Base-by-base conservation (phyloP, 2,888 invertebrate species). In the Liodrosophila aerea region DNA sequence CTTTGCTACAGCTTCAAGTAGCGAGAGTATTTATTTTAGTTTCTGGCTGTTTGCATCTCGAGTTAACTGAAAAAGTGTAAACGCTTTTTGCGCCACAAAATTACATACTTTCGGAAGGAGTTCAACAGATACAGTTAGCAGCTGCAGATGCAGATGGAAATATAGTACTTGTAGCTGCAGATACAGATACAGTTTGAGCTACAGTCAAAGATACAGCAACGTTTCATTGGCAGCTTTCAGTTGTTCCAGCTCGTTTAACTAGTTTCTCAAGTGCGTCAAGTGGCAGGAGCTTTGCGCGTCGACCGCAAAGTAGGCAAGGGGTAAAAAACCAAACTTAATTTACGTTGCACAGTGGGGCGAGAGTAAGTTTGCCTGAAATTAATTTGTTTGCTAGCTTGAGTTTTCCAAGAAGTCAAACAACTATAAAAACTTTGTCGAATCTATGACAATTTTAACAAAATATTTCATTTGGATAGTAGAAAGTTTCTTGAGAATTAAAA, bases 1-100 rank as follows among this genome's bases (percentile, higher is more conserved):
- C 66, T 68, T 63, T 56, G 11, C 22, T 4, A 22, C 22, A 5
- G 22, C 22, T 22, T 51, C 39, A 58, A 70, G 57, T 58, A 22
- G 31, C 52, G 8, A 11, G 15, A 47, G 64, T 61, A 64, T 72
- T 81, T 81, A 77, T 72, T 72, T 78, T 81, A 66, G 61, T 77
- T 74, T 60, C 39, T 59, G 69, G 64, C 59, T 66, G 61, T 72
- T 69, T 64, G 58, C 69, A 44, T 62, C 30, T 53, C 54, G 41
- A 56, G 69, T 56, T 59, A 72, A 61, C 60, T 64, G 64, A 33
- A 52, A 22, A 65, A 49, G 44, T 54, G 40, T 62, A 69, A 82
- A 69, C 49, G 83, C 31, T 72, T 66, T 61, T 8, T 51, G 53
- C 46, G 59, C 51, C 62, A 54, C 39, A 50, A 27, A 47, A 53